Conservation (phyloP, 1,140 invertebrate species). For the Meloidogyne chitwoodi region DNA sequence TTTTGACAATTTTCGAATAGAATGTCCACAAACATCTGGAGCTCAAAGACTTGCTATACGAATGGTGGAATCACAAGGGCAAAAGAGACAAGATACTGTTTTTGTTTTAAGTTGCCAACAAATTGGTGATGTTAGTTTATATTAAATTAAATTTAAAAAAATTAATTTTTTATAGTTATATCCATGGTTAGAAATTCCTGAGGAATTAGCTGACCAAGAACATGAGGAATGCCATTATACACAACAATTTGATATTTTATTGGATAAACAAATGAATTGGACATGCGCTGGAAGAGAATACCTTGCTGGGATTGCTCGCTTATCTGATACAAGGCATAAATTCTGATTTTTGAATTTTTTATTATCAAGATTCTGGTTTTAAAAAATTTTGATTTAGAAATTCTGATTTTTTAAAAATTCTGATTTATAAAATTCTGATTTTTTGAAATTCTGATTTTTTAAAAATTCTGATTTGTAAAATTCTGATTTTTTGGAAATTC, state of each 20-base stretch:
- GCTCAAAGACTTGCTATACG: conserved; percentile 29
- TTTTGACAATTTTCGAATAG: conserved; percentile 58
- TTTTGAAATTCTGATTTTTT: conserved; percentile 11
- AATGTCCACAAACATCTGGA: conserved; percentile 53
- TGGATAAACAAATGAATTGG: conserved; percentile 42
- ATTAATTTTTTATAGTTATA: conserved; percentile 43
- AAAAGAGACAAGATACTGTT: conserved; percentile 54
- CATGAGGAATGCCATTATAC: conserved; percentile 57
- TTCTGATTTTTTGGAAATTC: neutral
- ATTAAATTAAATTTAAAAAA: conserved; percentile 2
- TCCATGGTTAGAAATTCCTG: conserved; percentile 56
- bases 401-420: conserved; percentile 13
- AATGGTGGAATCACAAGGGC: conserved; percentile 59
- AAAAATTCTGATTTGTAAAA: conserved; percentile 14
- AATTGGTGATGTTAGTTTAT: conserved; percentile 41
- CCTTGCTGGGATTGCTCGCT: conserved; percentile 51
- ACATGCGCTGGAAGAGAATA: conserved; percentile 51
- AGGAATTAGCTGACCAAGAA: conserved; percentile 47
- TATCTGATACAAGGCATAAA: conserved; percentile 53
- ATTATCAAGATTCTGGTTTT: neutral
- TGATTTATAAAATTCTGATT: neutral
- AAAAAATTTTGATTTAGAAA: neutral
- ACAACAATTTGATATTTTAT: conserved; percentile 50
- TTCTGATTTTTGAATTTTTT: neutral
- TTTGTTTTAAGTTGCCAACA: conserved; percentile 53